Conservation (phyloP, 2,888 invertebrate species). For the Crematogaster levior region DNA sequence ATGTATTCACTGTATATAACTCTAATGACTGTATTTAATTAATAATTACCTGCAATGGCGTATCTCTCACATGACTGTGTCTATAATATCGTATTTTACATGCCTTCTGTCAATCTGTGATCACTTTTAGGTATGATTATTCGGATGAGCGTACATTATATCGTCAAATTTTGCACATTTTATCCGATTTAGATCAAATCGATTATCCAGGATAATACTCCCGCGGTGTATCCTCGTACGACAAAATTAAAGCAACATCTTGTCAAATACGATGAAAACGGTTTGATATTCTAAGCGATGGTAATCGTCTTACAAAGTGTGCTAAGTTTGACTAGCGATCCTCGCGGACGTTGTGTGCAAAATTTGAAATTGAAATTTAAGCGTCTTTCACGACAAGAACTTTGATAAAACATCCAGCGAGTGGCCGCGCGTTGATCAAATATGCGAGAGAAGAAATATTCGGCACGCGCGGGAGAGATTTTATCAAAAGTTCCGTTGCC, state of each 20-base stretch:
- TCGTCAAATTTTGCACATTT: conserved; percentile 65
- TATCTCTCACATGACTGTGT: conserved; percentile 69
- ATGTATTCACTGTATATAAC: conserved; percentile 46
- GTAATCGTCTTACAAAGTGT: conserved; percentile 48
- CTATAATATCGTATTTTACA: conserved; percentile 75
- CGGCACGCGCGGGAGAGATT: conserved; percentile 52
- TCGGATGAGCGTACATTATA: conserved; percentile 59
- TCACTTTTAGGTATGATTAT: conserved; percentile 79
- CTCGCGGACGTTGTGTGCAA: conserved; percentile 56
- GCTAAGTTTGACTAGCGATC: conserved; percentile 31
- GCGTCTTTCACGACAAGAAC: conserved; percentile 54
- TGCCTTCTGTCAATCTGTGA: conserved; percentile 85
- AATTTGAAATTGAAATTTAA: conserved; percentile 66
- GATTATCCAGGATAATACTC: neutral
- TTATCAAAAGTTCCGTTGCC: conserved; percentile 54
- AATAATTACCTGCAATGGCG: conserved; percentile 59
- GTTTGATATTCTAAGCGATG: conserved; percentile 39
- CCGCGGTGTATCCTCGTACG: neutral
- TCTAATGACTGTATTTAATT: conserved; percentile 59
- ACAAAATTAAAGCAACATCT: conserved; percentile 8
- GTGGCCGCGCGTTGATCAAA: conserved; percentile 55
- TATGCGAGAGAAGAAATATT: conserved; percentile 55
- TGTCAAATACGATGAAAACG: conserved; percentile 23
- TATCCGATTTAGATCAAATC: neutral
- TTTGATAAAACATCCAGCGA: conserved; percentile 56